A percentile compares a stretch with the other conserved stretches of the same genome.
phyloP scores from a whole-genome alignment of 2,888 invertebrate genomes.

The Zootermopsis nevadensis region DNA sequence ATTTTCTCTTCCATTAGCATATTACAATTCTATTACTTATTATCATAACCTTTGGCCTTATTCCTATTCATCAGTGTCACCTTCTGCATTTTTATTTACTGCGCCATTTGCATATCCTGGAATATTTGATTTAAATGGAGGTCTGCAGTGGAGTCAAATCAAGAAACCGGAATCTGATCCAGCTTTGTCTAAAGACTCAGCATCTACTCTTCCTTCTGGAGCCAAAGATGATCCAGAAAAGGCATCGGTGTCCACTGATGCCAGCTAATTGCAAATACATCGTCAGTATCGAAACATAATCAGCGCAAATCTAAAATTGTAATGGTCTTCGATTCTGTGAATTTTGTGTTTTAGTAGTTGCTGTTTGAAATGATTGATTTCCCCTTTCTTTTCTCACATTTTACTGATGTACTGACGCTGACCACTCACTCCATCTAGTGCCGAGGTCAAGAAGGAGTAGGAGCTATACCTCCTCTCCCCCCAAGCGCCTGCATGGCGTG shows the following conservation, averaged over 20 bases:
- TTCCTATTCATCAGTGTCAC: conserved; percentile 2
- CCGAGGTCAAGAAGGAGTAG: too few relatives aligned
- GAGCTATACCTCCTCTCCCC: too few relatives aligned
- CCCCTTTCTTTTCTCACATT: not conserved
- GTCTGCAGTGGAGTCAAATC: not conserved
- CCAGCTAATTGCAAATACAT: not conserved
- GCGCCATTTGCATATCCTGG: conserved; percentile 38
- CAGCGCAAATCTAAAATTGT: not conserved
- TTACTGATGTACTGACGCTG: not conserved
- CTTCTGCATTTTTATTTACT: not conserved
- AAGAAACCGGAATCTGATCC: not conserved
- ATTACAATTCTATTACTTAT: conserved; percentile 35
- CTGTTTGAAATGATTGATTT: conserved; percentile 10
- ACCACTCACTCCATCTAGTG: too few relatives aligned
- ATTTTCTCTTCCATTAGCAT: conserved; percentile 6
- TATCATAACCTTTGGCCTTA: conserved; percentile 33
- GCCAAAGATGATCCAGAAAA: conserved; percentile 33
- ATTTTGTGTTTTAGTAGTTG: not conserved
- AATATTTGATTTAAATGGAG: conserved; percentile 6
- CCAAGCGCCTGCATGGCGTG: too few relatives aligned
- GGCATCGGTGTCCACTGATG: conserved; percentile 33
- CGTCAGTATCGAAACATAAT: not conserved
- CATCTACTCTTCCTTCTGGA: not conserved
- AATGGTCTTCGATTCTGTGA: not conserved
- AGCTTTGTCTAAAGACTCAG: not conserved